phyloP scores from a whole-genome alignment of 2,797 vertebrate species.

The Mormyrus proboscirostris region DNA sequence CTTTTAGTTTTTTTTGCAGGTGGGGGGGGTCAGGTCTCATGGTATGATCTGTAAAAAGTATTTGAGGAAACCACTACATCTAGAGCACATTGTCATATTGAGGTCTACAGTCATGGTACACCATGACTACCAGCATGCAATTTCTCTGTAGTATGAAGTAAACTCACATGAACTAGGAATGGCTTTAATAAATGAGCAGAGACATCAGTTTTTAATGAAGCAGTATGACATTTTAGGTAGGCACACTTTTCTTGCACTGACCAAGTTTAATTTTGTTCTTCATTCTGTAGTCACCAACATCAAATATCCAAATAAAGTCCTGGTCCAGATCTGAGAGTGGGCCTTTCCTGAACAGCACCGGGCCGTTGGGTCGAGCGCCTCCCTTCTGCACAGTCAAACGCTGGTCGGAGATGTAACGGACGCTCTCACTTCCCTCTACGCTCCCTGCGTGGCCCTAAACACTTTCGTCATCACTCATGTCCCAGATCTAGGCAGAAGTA shows the following conservation, averaged over 20 bases:
- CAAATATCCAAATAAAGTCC: neutral
- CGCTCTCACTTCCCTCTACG: neutral
- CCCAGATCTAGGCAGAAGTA: constrained; percentile 79
- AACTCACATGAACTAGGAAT: neutral
- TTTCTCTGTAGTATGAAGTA: neutral
- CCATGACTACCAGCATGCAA: neutral
- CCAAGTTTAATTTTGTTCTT: neutral
- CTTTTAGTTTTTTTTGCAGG: neutral
- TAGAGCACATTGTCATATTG: neutral
- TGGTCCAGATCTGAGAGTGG: neutral
- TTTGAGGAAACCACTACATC: neutral
- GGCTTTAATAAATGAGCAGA: neutral
- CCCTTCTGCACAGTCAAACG: neutral
- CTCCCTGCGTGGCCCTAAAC: constrained; percentile 56
- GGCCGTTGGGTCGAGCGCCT: neutral
- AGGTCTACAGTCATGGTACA: neutral
- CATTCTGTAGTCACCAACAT: neutral
- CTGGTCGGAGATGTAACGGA: neutral
- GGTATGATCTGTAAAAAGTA: neutral
- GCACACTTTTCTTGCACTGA: neutral
- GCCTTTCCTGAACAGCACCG: neutral
- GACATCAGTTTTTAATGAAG: neutral
- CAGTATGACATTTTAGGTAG: neutral
- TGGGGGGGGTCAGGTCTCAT: neutral
- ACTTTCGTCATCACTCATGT: constrained; percentile 96